Base-by-base conservation (phyloP, 2,797 vertebrate genomes). In the Botia kubotai region DNA sequence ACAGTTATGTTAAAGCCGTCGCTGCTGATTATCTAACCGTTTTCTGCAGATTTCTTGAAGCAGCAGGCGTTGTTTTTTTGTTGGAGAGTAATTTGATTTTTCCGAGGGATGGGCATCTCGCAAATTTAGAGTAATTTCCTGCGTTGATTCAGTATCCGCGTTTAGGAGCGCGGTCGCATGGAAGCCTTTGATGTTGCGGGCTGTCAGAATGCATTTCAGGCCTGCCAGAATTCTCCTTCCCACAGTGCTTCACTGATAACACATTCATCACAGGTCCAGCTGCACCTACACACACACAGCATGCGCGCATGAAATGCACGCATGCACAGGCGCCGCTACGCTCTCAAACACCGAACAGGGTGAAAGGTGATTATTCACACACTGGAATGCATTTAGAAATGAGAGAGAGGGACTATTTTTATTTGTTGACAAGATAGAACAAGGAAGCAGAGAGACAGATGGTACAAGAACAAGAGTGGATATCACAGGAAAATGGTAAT, bases 171-270 rank as follows among this genome's bases (percentile, higher is more conserved):
- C 88, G 89, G 87, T 92, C 52, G 63, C 91, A 89, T 89, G 80
- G 88, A 90, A 82, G 87, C 89, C 90, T 95, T 93, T 94, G 92
- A 95, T 93, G 92, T 93, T 84, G 90, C 87, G 87, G 87, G 81
- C 89, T 92, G 92, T 93, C 92, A 92, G 89, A 88, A 88, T 91
- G 90, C 88, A 91, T 94, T 95, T 92, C 91, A 90, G 86, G 89
- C 85, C 90, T 88, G 89, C 91, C 90, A 89, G 87, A 91, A 90
- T 88, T 90, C 89, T 89, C 90, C 83, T 88, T 90, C 91, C 89
- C 73, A 83, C 82, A 83, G 79, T 88, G 87, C 86, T 89, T 87
- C 87, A 90, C 90, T 89, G 90, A 93, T 92, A 91, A 91, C 75
- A 82, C 82, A 83, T 83, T 82, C 82, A 82, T 69, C 79, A 85